These are phyloP conservation scores for Netelia melanura DNA, from an alignment of 2,888 invertebrate genomes.

Conservation along the genomic window DNA sequence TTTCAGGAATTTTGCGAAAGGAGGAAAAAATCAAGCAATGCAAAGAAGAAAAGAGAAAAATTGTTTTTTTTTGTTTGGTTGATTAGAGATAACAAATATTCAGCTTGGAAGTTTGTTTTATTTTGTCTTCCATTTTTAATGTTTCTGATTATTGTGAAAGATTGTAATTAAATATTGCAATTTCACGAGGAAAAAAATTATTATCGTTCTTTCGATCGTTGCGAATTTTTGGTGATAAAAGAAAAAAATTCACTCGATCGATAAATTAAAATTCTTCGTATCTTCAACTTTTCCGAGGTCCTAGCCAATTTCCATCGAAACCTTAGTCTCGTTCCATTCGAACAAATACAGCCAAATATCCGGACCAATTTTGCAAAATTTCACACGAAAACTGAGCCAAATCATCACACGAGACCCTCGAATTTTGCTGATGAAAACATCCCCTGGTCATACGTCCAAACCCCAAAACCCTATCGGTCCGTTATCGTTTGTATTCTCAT, in stretches of 20 bases:
- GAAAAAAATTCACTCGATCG: neutral
- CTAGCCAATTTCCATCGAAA: neutral
- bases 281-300: neutral
- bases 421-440: constrained; percentile 21
- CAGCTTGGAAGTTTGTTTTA: no score
- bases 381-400: neutral
- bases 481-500: constrained; percentile 53
- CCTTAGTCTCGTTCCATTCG: neutral
- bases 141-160: no score
- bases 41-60: neutral
- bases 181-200: neutral
- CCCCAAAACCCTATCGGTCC: constrained; percentile 44
- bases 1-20: constrained; percentile 43
- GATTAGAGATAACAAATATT: no score
- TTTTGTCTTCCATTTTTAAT: no score
- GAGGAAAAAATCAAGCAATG: constrained; percentile 1
- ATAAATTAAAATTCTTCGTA: neutral
- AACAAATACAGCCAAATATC: constrained; percentile 2
- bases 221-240: neutral
- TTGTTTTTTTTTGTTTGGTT: neutral
- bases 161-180: no score
- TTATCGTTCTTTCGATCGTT: neutral
- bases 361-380: neutral
- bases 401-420: constrained; percentile 10
- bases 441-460: constrained; percentile 40